Conservation (phyloP, 2,888 invertebrate species). For the Hyalella azteca region DNA sequence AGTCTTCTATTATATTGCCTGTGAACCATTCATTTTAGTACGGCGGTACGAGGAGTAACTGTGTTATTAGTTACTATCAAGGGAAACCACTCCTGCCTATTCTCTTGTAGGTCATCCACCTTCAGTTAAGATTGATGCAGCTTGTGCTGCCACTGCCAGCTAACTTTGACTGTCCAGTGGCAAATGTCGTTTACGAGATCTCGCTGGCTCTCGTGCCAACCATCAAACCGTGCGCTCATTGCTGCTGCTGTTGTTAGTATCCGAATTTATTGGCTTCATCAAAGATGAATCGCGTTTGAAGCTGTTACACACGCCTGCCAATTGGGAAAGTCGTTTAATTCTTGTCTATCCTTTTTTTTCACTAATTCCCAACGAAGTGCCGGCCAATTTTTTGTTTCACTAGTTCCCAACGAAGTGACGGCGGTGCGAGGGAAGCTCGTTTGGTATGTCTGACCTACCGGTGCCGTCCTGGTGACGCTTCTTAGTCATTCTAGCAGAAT, state of each 20-base stretch:
- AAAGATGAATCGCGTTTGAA: too few relatives aligned
- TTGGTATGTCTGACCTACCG: too few relatives aligned
- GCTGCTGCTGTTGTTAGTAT: not conserved
- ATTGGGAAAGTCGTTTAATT: too few relatives aligned
- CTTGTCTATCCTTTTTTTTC: too few relatives aligned
- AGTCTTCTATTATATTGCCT: slow-evolving; percentile 58
- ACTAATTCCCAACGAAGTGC: too few relatives aligned
- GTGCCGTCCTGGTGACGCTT: too few relatives aligned
- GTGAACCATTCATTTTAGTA: slow-evolving; percentile 44
- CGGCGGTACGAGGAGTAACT: slow-evolving; percentile 1
- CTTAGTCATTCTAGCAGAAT: too few relatives aligned
- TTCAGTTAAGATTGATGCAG: slow-evolving; percentile 9
- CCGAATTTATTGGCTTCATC: not conserved
- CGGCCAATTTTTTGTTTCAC: too few relatives aligned
- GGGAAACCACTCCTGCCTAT: not conserved
- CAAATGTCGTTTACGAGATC: not conserved
- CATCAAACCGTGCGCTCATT: not conserved
- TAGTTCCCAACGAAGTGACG: too few relatives aligned
- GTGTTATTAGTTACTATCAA: slow-evolving; percentile 1
- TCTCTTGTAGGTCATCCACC: not conserved
- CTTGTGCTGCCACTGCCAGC: not conserved
- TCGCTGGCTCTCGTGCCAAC: not conserved
- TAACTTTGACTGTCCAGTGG: not conserved
- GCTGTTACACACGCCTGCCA: too few relatives aligned
- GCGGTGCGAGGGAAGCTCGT: too few relatives aligned